A percentile compares a stretch with the other conserved stretches of the same genome.
Conservation (phyloP, 2,888 invertebrate species). For the Pardosa pseudoannulata region DNA sequence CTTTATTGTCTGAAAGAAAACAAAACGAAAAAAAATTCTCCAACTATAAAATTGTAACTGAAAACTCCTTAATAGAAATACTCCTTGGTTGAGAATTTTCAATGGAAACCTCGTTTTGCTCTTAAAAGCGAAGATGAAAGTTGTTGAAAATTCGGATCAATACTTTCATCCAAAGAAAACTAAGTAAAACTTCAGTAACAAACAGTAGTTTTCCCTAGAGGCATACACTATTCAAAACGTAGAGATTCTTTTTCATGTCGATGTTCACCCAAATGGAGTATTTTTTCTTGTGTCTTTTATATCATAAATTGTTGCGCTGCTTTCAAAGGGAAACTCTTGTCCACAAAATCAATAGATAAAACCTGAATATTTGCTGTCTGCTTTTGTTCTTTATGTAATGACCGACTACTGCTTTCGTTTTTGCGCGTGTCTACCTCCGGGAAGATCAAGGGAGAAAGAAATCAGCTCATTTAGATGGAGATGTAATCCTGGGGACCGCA, state of each 20-base stretch:
- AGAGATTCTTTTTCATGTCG: conserved; percentile 1
- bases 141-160: not conserved
- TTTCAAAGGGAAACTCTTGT: not conserved
- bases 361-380: not conserved
- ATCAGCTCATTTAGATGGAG: not conserved
- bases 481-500: not conserved
- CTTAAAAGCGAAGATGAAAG: not conserved
- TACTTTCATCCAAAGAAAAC: conserved; percentile 8
- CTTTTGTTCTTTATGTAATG: conserved; percentile 8
- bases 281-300: not conserved
- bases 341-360: conserved; percentile 3
- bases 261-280: not conserved
- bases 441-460: not conserved
- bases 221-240: conserved; percentile 1
- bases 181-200: conserved; percentile 22
- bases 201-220: not conserved
- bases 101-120: not conserved
- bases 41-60: no score
- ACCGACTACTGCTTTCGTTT: not conserved
- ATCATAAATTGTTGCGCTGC: not conserved
- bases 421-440: not conserved
- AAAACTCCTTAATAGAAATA: no score
- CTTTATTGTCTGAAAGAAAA: no score
- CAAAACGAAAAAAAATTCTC: no score
- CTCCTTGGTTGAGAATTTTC: no score